Evolutionary conservation across 2,113 vertebrate species (phyloP).

Genomic region (Tiliqua scincoides): DNA sequence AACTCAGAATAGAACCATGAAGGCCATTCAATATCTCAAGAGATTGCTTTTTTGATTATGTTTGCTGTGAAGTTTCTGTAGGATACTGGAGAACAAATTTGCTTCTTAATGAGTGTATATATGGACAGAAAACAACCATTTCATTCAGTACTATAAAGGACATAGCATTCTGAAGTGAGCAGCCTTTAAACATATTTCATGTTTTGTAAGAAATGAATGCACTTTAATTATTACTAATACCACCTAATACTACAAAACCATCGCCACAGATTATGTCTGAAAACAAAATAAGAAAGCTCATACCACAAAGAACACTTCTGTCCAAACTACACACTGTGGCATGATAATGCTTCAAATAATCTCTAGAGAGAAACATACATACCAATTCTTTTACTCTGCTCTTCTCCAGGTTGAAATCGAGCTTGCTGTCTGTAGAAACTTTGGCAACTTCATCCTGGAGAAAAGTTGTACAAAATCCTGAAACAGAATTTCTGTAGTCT

Average conservation of each 20-base stretch:
- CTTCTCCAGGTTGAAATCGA: conserved; percentile 93
- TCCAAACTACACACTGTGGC: not conserved
- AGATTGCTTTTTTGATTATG: not conserved
- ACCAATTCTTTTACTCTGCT: conserved; percentile 93
- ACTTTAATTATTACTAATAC: not conserved
- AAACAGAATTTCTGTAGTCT: conserved; percentile 17
- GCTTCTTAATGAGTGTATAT: not conserved
- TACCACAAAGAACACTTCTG: not conserved
- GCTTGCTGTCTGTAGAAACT: conserved; percentile 84
- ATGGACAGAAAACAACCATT: too few species aligned
- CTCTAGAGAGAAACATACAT: conserved; percentile 57
- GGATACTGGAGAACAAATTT: not conserved
- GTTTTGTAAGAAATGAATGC: not conserved
- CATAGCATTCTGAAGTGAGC: not conserved
- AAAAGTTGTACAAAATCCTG: conserved; percentile 39
- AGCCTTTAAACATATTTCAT: not conserved
- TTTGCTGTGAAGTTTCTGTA: not conserved
- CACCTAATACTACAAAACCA: not conserved
- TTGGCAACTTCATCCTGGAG: conserved; percentile 91
- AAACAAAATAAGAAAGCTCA: not conserved
- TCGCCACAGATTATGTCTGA: not conserved
- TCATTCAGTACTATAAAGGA: not conserved
- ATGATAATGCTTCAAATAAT: not conserved
- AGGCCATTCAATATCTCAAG: not conserved
- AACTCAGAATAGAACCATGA: not conserved